Conservation (phyloP, 2,888 invertebrate species). For the Smittia sp. region DNA sequence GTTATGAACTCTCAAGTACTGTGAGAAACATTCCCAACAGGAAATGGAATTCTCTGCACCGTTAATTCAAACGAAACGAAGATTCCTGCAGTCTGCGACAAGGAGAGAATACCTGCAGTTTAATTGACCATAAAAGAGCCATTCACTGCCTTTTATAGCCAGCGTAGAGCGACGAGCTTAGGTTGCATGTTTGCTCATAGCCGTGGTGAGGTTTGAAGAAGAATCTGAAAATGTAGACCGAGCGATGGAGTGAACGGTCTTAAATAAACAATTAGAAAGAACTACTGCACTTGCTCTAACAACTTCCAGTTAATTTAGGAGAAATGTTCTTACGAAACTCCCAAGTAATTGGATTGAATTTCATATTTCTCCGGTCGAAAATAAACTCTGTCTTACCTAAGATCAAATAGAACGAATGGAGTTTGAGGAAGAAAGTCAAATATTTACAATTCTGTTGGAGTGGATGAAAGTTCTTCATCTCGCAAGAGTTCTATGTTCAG, state of each 20-base stretch:
- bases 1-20: constrained; percentile 16
- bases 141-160: constrained; percentile 19
- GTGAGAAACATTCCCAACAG: neutral
- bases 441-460: constrained; percentile 27
- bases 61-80: neutral
- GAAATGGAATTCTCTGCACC: constrained; percentile 6
- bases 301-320: constrained; percentile 6
- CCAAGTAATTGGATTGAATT: constrained; percentile 3
- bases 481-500: constrained; percentile 7
- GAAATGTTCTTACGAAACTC: neutral
- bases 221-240: neutral
- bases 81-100: constrained; percentile 9
- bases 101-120: constrained; percentile 24
- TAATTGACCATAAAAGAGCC: constrained; percentile 38
- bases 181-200: neutral
- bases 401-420: constrained; percentile 12
- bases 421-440: constrained; percentile 26
- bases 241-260: neutral
- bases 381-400: neutral
- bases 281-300: constrained; percentile 3
- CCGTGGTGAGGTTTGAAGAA: neutral
- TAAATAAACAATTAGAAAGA: constrained; percentile 14
- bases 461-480: constrained; percentile 6
- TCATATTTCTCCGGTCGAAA: neutral
- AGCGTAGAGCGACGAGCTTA: neutral